These are phyloP conservation scores for Brachionus manjavacas DNA, from an alignment of 1,140 invertebrate species.

Conservation along the genomic window DNA sequence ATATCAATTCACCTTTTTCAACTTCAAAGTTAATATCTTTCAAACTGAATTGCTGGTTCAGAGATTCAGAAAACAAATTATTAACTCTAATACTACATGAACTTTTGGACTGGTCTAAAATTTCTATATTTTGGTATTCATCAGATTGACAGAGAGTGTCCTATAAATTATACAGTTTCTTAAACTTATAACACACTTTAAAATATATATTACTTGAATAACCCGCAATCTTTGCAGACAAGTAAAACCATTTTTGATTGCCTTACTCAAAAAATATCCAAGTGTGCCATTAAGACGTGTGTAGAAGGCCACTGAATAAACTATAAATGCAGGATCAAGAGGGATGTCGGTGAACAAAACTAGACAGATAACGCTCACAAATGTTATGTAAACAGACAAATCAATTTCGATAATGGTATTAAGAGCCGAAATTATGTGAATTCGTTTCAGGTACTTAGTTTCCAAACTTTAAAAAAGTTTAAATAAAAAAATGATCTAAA, in stretches of 20 bases:
- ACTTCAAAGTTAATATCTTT: constrained; percentile 63
- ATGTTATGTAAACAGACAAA: neutral
- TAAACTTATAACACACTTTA: neutral
- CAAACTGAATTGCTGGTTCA: constrained; percentile 42
- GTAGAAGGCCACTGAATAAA: neutral
- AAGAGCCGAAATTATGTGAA: neutral
- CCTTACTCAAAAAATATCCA: neutral
- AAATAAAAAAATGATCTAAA: neutral
- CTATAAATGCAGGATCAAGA: neutral
- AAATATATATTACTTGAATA: neutral
- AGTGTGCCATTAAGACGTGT: neutral
- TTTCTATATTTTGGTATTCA: neutral
- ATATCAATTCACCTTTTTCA: constrained; percentile 65
- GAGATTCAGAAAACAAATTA: too few species aligned
- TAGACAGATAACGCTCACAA: neutral
- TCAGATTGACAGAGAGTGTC: neutral
- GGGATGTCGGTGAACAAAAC: neutral
- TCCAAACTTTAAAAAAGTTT: neutral
- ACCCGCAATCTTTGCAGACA: neutral
- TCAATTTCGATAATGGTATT: neutral
- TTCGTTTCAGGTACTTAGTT: neutral
- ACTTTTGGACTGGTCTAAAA: constrained; percentile 44
- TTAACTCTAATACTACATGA: too few species aligned
- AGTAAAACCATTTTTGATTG: neutral
- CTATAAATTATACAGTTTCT: neutral